Base-by-base conservation (phyloP, 2,888 invertebrate species). In the Himalopsyche tibetana region DNA sequence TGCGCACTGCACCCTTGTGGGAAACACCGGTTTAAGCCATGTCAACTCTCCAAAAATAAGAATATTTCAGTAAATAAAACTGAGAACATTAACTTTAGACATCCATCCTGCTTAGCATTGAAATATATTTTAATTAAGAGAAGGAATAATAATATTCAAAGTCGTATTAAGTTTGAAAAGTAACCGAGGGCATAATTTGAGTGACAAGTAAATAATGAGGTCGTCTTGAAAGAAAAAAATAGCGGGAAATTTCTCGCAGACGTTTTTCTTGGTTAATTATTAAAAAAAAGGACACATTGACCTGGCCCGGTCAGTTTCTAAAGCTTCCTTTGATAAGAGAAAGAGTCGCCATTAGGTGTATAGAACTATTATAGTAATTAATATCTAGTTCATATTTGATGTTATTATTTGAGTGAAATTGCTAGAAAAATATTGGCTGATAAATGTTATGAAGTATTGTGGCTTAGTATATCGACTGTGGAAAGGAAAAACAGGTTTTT, bases 121-220 rank as follows among this genome's bases (percentile, higher is more conserved):
- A 63, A 19, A 6, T 19, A 19, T 63, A 63, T 19, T 63, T 63
- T 63, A 63, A 63, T 63, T 63, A 63, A 19, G 19, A 63, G 19
- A 63, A 19, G 63, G 19, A 63, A 63, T 63, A 63, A 63, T 63
- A 63, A 63, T 63, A 63, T 63, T 63, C n/a, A 15, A 63, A 63
- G 19, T 19, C 63, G 19, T 28, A n/a, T 63, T 63, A 19, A 63
- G 19, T 19, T 63, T 63, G 63, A 63, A 63, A 56, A 63, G 63
- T 63, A 84, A 84, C 55, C 0, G 80, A 63, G 56, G 79, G 55
- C 56, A 45, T 80, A 45, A 84, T 81, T 81, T 55, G 84, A 84
- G 80, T 84, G 84, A 81, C 84, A 81, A 81, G 80, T 81, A 84
- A 84, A 84, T 84, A 81, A 81, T 80, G 69, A 84, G 84, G 56